Conservation (phyloP, 2,888 invertebrate species). For the Vandiemenella viatica region DNA sequence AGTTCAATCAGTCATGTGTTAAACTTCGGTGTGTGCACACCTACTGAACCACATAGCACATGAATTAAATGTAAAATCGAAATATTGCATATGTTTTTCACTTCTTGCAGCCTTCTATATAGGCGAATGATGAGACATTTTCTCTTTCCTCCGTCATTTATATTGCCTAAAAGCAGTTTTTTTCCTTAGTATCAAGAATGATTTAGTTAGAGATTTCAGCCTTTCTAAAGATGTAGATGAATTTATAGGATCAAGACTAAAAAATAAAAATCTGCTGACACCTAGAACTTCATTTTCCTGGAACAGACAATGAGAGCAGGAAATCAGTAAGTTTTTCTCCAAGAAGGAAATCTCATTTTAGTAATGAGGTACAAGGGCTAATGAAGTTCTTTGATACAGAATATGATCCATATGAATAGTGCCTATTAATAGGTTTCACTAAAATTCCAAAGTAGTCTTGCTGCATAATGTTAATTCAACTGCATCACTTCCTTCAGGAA, state of each 20-base stretch:
- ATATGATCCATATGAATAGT: conserved; percentile 18
- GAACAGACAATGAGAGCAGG: background rate
- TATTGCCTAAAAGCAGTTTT: conserved; percentile 2
- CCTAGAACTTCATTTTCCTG: background rate
- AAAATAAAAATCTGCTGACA: conserved; percentile 10
- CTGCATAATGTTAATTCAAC: conserved; percentile 22
- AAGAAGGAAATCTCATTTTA: conserved; percentile 10
- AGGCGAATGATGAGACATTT: too few species aligned
- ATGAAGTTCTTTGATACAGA: conserved; percentile 8
- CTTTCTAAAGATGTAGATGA: conserved; percentile 2
- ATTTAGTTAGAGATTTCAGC: background rate
- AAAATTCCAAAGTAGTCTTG: conserved; percentile 18
- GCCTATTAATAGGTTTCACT: conserved; percentile 21
- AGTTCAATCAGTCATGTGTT: too few species aligned
- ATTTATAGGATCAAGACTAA: conserved; percentile 1
- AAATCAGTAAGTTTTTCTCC: conserved; percentile 2
- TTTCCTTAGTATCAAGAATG: background rate
- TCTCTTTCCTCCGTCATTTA: too few species aligned
- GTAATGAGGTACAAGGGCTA: conserved; percentile 10
- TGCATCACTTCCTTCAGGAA: conserved; percentile 20
- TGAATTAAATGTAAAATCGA: too few species aligned
- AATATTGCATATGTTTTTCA: too few species aligned
- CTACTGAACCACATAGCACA: too few species aligned
- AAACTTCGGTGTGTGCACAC: too few species aligned
- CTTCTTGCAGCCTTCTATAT: too few species aligned